These are phyloP conservation scores for Phaetusa simplex DNA, from an alignment of 2,113 vertebrate species.

Conservation along the genomic window DNA sequence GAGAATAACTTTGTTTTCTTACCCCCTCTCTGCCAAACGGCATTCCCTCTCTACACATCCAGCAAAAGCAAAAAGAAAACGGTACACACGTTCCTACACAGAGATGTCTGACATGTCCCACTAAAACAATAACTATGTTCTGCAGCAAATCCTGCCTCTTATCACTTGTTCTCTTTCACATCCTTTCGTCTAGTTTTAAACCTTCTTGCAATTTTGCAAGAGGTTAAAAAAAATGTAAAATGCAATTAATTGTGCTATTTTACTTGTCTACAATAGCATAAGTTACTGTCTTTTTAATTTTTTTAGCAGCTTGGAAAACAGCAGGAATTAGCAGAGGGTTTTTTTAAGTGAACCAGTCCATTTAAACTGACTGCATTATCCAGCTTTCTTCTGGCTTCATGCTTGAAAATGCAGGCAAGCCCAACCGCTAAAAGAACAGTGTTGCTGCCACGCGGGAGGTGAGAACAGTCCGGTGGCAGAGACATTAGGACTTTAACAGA, in stretches of 20 bases:
- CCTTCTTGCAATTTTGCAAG: not conserved
- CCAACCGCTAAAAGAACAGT: not conserved
- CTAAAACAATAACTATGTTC: not conserved
- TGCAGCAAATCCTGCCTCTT: not conserved
- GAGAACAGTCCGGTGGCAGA: not conserved
- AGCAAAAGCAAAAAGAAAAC: not conserved
- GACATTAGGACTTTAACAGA: not conserved
- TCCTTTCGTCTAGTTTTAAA: not conserved
- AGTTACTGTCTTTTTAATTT: not conserved
- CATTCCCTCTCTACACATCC: not conserved
- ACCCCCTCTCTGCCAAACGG: rapidly evolving
- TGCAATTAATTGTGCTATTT: not conserved
- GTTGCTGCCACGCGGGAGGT: not conserved
- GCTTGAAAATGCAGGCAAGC: not conserved
- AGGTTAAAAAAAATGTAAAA: not conserved
- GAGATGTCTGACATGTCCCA: not conserved
- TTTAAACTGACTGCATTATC: not conserved
- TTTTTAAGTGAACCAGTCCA: not conserved
- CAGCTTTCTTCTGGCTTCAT: not conserved
- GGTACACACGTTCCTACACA: not conserved
- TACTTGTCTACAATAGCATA: not conserved
- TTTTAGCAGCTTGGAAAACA: slow-evolving; percentile 23
- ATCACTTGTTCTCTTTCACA: not conserved
- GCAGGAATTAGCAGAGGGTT: not conserved
- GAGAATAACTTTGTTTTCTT: not conserved